Conservation (phyloP, 2,888 invertebrate genomes). For the Ennomos quercinarius region DNA sequence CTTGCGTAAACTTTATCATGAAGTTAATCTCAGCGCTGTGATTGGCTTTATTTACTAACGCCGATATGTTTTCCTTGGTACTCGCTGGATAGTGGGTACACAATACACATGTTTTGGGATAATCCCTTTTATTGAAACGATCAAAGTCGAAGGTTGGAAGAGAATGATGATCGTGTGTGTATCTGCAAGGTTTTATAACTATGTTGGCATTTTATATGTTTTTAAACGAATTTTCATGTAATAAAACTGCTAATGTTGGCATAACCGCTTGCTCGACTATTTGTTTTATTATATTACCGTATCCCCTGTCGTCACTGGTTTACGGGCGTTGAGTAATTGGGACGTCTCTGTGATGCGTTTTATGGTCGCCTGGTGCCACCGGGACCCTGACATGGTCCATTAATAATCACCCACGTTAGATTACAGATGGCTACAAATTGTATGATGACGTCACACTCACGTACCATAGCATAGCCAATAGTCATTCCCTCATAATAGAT, state of each 20-base stretch:
- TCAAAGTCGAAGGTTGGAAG: too few species aligned
- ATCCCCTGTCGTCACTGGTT: constrained; percentile 37
- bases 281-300: constrained; percentile 30
- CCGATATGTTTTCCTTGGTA: too few species aligned
- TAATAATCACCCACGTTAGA: constrained; percentile 39
- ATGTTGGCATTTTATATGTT: constrained; percentile 5
- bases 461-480: constrained; percentile 2
- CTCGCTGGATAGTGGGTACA: too few species aligned
- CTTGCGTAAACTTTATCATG: constrained; percentile 23
- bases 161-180: too few species aligned
- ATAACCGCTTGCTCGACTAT: constrained; percentile 17
- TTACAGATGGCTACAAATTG: constrained; percentile 29
- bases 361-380: constrained; percentile 32
- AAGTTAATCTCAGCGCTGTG: constrained; percentile 7
- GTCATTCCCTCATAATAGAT: not conserved
- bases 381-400: constrained; percentile 47
- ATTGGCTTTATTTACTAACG: not conserved
- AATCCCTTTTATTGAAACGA: not conserved
- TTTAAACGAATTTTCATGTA: constrained; percentile 19
- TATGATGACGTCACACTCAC: constrained; percentile 40
- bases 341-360: constrained; percentile 31
- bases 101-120: not conserved
- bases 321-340: constrained; percentile 42
- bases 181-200: too few species aligned
- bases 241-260: constrained; percentile 25